Conservation (phyloP, 1,140 invertebrate species). For the Gonatopus flavifemur region DNA sequence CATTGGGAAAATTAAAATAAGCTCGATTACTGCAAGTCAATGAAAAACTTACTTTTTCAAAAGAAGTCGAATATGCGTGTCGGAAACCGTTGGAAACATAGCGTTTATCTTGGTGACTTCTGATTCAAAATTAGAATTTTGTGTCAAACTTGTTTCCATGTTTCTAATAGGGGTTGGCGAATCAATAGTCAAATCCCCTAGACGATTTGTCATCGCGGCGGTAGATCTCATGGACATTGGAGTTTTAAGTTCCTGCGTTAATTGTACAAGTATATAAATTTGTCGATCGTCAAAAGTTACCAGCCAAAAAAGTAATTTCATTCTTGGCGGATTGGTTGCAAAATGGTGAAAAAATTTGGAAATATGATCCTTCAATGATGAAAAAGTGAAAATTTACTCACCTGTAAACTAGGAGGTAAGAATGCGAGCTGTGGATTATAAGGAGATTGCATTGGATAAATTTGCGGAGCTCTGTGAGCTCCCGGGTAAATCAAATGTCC, state of each 20-base stretch:
- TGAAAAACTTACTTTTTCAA: conserved; percentile 77
- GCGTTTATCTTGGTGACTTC: conserved; percentile 80
- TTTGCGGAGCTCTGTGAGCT: conserved; percentile 56
- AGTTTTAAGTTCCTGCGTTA: conserved; percentile 55
- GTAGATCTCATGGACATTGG: conserved; percentile 57
- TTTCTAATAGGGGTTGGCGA: conserved; percentile 58
- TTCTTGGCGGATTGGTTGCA: too few species aligned
- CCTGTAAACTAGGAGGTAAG: conserved; percentile 55
- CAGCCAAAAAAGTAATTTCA: too few species aligned
- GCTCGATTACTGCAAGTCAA: too few species aligned
- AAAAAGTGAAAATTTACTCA: conserved; percentile 28
- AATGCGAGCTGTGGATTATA: conserved; percentile 59
- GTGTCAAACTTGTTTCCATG: conserved; percentile 68
- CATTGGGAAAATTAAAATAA: too few species aligned
- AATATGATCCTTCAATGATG: too few species aligned
- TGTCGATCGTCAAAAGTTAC: too few species aligned
- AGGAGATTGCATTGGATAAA: conserved; percentile 55
- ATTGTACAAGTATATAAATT: neutral
- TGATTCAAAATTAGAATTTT: conserved; percentile 67
- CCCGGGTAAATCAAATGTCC: conserved; percentile 53
- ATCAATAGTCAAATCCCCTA: conserved; percentile 52
- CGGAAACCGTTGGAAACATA: conserved; percentile 89
- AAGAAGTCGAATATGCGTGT: conserved; percentile 82
- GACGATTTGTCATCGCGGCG: conserved; percentile 50
- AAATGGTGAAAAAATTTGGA: too few species aligned